A percentile compares a stretch with the other conserved stretches of the same genome.
phyloP scores from a whole-genome alignment of 2,113 vertebrate species.

The Hippolais icterina region DNA sequence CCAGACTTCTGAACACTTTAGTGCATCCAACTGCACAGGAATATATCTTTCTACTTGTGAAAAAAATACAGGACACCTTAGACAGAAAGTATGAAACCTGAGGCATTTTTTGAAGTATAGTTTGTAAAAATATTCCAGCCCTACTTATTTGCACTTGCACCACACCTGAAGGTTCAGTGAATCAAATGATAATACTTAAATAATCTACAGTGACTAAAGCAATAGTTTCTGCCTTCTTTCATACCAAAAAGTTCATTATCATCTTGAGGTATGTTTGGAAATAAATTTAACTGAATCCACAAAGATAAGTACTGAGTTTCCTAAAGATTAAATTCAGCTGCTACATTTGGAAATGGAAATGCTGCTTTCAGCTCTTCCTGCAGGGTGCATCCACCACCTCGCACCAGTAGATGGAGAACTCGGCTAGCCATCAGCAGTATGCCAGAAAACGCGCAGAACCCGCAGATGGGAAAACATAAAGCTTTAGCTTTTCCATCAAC shows the following conservation, averaged over 20 bases:
- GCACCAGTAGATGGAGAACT: constrained; percentile 53
- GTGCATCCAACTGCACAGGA: background rate
- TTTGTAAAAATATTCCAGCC: background rate
- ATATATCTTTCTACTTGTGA: background rate
- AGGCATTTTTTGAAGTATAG: background rate
- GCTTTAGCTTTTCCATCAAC: background rate
- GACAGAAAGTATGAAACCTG: background rate
- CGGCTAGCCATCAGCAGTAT: background rate
- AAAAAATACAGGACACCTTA: background rate
- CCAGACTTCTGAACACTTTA: background rate
- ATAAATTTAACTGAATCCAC: background rate
- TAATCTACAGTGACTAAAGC: background rate
- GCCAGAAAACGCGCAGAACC: fast-evolving
- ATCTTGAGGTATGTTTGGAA: background rate
- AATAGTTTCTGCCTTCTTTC: background rate
- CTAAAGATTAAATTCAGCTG: background rate
- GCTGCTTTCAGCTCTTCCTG: background rate
- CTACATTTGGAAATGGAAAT: background rate
- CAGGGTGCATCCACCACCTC: background rate
- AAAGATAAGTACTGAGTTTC: background rate
- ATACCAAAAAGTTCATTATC: background rate
- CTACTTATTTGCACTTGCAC: background rate
- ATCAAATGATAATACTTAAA: fast-evolving
- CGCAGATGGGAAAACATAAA: background rate
- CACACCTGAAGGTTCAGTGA: background rate